Percentiles rank a stretch among this genome's conserved stretches.
Conservation (phyloP, 1,140 invertebrate species). For the Ceratina australensis region DNA sequence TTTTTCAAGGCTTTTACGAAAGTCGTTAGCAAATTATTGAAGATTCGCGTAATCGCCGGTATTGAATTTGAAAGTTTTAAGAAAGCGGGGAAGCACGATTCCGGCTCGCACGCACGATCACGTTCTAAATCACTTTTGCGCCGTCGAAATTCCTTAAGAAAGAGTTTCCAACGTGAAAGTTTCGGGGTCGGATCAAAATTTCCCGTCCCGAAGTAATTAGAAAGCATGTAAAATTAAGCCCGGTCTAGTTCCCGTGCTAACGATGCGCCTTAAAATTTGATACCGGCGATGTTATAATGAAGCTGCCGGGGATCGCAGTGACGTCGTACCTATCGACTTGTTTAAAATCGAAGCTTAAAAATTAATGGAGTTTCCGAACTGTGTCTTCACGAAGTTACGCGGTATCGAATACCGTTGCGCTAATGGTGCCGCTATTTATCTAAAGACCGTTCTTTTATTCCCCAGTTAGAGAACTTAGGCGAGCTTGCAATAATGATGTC, state of each 20-base stretch:
- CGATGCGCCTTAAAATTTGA: conserved; percentile 18
- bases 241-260: no score
- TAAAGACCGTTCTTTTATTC: background rate
- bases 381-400: background rate
- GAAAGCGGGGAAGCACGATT: background rate
- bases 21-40: no score
- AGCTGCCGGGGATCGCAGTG: background rate
- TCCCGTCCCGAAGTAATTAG: conserved; percentile 8
- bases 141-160: background rate
- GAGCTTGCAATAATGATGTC: no score
- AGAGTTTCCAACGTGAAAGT: background rate
- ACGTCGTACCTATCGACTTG: background rate
- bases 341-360: conserved; percentile 31
- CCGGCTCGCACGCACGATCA: background rate
- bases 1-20: no score
- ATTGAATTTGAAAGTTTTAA: no score
- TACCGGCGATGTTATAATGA: conserved; percentile 14
- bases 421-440: background rate
- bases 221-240: conserved; percentile 12
- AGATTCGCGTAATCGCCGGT: no score
- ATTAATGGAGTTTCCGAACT: conserved; percentile 19
- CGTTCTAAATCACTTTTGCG: background rate
- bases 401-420: background rate
- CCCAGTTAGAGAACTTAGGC: no score
- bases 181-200: background rate